phyloP scores from a whole-genome alignment of 2,113 vertebrate species.

The Xenopus laevis region DNA sequence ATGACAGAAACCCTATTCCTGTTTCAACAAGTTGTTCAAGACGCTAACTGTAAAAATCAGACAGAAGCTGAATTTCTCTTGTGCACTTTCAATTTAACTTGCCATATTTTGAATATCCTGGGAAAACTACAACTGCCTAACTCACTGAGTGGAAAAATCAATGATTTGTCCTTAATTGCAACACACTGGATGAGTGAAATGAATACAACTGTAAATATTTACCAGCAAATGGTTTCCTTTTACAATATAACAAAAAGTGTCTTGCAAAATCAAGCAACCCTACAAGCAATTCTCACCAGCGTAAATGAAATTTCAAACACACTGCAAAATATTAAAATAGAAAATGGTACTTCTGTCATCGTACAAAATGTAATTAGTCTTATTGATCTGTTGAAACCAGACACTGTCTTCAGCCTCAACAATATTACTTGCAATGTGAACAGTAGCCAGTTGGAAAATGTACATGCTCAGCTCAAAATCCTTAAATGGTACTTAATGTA shows the following conservation, averaged over 20 bases:
- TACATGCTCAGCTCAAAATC: slow-evolving; percentile 11
- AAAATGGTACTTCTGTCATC: background rate
- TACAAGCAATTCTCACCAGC: background rate
- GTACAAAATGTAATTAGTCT: background rate
- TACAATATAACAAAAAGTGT: slow-evolving; percentile 5
- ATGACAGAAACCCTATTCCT: background rate
- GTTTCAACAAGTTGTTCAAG: background rate
- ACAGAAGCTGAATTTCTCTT: background rate
- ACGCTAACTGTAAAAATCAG: background rate
- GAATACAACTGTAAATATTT: slow-evolving; percentile 8
- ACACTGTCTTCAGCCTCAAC: background rate
- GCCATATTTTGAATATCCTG: slow-evolving; percentile 1
- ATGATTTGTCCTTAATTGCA: background rate
- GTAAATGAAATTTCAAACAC: slow-evolving; percentile 9
- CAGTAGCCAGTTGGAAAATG: slow-evolving; percentile 1
- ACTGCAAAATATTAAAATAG: background rate
- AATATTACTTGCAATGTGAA: background rate
- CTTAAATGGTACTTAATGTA: slow-evolving; percentile 12
- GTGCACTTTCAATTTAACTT: slow-evolving; percentile 22
- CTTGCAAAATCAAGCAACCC: slow-evolving; percentile 6
- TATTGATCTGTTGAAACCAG: background rate
- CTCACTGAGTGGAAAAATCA: background rate
- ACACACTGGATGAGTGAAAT: slow-evolving; percentile 17
- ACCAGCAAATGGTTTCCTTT: slow-evolving; percentile 12
- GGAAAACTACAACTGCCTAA: slow-evolving; percentile 1